Conservation (phyloP, 2,113 vertebrate species). For the Gambusia holbrooki region DNA sequence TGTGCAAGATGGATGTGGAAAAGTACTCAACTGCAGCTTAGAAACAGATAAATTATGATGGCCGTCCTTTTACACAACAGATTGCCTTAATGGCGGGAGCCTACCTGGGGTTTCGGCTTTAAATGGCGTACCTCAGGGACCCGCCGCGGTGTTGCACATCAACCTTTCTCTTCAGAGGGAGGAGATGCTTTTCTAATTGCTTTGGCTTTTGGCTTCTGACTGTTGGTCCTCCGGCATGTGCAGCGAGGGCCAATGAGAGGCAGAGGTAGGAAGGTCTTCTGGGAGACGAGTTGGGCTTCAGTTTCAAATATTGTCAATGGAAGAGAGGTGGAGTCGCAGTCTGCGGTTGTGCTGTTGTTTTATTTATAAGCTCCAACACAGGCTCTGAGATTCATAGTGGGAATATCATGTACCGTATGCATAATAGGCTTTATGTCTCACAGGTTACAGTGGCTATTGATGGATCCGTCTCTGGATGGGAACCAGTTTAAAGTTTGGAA, state of each 20-base stretch:
- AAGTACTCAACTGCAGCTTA: slow-evolving; percentile 60
- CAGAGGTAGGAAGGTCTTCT: slow-evolving; percentile 27
- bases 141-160: slow-evolving; percentile 35
- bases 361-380: slow-evolving; percentile 62
- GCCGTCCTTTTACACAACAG: slow-evolving; percentile 60
- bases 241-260: slow-evolving; percentile 34
- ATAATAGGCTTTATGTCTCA: slow-evolving; percentile 19
- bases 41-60: slow-evolving; percentile 64
- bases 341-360: slow-evolving; percentile 53
- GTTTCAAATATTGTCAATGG: slow-evolving; percentile 54
- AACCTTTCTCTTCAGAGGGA: slow-evolving; percentile 51
- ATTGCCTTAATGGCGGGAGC: slow-evolving; percentile 34
- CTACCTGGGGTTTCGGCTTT: slow-evolving; percentile 29
- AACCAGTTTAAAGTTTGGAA: slow-evolving; percentile 18
- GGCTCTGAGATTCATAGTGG: slow-evolving; percentile 38
- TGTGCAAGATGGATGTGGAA: slow-evolving; percentile 65
- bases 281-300: slow-evolving; percentile 34
- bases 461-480: neutral
- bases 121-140: slow-evolving; percentile 53
- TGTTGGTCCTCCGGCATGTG: slow-evolving; percentile 39
- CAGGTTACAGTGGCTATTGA: slow-evolving; percentile 24
- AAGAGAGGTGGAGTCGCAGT: slow-evolving; percentile 45
- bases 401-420: slow-evolving; percentile 20
- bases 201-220: slow-evolving; percentile 60
- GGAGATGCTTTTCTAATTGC: slow-evolving; percentile 74